phyloP scores from a whole-genome alignment of 2,113 vertebrate species.

The Opisthocomus hoazin region DNA sequence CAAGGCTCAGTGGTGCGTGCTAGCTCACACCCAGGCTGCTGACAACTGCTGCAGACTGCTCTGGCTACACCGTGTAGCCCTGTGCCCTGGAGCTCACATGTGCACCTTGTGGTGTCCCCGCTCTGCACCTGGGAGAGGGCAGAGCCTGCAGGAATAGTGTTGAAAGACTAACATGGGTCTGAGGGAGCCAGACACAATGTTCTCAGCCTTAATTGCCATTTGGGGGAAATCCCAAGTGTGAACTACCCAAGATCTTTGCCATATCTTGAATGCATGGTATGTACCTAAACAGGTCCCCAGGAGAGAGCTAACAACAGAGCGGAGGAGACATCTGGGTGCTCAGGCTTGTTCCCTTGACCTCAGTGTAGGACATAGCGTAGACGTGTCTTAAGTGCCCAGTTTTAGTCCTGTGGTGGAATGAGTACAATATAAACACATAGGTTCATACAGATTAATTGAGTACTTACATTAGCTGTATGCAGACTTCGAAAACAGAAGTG shows the following conservation, averaged over 20 bases:
- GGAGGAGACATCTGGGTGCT: neutral
- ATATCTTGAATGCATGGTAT: neutral
- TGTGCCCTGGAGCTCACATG: too few species aligned
- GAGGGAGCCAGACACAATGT: neutral
- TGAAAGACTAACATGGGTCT: neutral
- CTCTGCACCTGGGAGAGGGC: neutral
- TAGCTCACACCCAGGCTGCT: neutral
- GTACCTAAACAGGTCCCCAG: neutral
- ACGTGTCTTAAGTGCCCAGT: neutral
- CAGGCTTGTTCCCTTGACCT: neutral
- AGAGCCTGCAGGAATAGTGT: neutral
- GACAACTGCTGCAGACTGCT: neutral
- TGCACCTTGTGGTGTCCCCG: neutral
- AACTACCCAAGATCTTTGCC: neutral
- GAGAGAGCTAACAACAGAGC: neutral
- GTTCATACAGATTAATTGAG: neutral
- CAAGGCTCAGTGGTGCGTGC: neutral
- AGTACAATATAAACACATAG: neutral
- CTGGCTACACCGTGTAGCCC: neutral
- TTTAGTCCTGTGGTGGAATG: neutral
- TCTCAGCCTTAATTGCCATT: neutral
- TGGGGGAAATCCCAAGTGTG: rapidly evolving
- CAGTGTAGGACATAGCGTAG: neutral
- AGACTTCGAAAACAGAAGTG: neutral
- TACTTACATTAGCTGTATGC: neutral